Base-by-base conservation (phyloP, 2,113 vertebrate genomes). In the Corythornis madagascariensis region DNA sequence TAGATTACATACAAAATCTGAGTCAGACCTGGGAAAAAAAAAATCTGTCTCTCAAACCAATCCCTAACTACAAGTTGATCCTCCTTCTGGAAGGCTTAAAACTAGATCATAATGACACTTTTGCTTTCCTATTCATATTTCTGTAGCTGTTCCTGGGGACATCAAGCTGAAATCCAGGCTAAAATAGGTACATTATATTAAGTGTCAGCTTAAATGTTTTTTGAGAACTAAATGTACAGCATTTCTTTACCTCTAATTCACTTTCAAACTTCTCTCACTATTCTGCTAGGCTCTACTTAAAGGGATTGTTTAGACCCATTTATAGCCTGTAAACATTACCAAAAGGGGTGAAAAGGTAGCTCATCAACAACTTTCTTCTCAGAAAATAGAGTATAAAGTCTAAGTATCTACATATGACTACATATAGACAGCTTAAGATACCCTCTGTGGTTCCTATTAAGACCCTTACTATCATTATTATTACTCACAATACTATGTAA, bases 191-290 rank as follows among this genome's bases (percentile, higher is more conserved):
- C 6, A 22, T 45, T 31, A 70, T 64, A 52, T 29, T 43, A 48
- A 57, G 6, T 24, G 45, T 42, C 21, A 52, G 38, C 2, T 42
- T 14, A n/a, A 24, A 38, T 11, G 5, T 13, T 16, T 76, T 79
- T 64, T 50, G 35, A 61, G 12, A 76, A 65, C 11, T 70, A 56
- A 19, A 6, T 43, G 9, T 52, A 31, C 5, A 11, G 24, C 25
- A 35, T 9, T 57, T 12, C 7, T 72, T 79, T 33, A 28, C 3
- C 86, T 86, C 67, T 29, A 5, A 50, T 56, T 77, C 26, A 13
- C 14, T 59, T 35, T 16, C 1, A 1, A 26, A 45, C 53, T 70
- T 70, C 4, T 52, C 8, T 70, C 2, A 0, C 4, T 64, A 5
- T 42, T 86, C 21, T 61, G 13, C 22, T 33, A 72, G 10, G 9